Evolutionary conservation across 2,888 invertebrate genomes (phyloP).

Genomic region (Pollenia amentaria): DNA sequence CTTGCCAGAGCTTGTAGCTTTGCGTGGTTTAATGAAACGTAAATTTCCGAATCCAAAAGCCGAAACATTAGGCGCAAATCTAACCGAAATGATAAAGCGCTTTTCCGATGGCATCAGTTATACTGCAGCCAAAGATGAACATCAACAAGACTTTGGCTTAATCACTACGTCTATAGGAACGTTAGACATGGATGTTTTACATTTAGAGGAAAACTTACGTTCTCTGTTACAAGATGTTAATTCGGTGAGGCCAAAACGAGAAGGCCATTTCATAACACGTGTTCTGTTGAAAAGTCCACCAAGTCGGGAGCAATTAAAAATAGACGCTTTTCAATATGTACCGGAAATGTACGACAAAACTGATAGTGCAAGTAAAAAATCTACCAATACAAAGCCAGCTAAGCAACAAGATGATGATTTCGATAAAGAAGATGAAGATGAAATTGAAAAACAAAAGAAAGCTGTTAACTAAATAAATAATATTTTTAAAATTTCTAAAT

Average conservation of each 20-base stretch:
- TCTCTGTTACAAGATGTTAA: slow-evolving; percentile 88
- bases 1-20: slow-evolving; percentile 89
- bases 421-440: slow-evolving; percentile 71
- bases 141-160: slow-evolving; percentile 89
- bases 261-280: slow-evolving; percentile 90
- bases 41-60: slow-evolving; percentile 89
- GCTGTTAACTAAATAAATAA: slow-evolving; percentile 70
- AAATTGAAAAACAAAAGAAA: slow-evolving; percentile 70
- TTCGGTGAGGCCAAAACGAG: slow-evolving; percentile 87
- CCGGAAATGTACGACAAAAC: slow-evolving; percentile 78
- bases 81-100: slow-evolving; percentile 87
- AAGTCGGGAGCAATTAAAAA: slow-evolving; percentile 88
- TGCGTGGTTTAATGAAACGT: slow-evolving; percentile 91
- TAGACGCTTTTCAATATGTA: slow-evolving; percentile 87
- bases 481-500: slow-evolving; percentile 28
- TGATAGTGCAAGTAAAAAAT: slow-evolving; percentile 60
- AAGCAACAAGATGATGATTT: slow-evolving; percentile 56
- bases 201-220: slow-evolving; percentile 90
- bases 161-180: slow-evolving; percentile 89
- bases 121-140: slow-evolving; percentile 87
- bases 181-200: slow-evolving; percentile 89
- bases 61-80: slow-evolving; percentile 89
- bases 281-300: slow-evolving; percentile 88
- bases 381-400: slow-evolving; percentile 51
- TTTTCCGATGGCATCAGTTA: slow-evolving; percentile 90